phyloP scores from a whole-genome alignment of 2,888 invertebrate genomes.

The Choreutis nemorana region DNA sequence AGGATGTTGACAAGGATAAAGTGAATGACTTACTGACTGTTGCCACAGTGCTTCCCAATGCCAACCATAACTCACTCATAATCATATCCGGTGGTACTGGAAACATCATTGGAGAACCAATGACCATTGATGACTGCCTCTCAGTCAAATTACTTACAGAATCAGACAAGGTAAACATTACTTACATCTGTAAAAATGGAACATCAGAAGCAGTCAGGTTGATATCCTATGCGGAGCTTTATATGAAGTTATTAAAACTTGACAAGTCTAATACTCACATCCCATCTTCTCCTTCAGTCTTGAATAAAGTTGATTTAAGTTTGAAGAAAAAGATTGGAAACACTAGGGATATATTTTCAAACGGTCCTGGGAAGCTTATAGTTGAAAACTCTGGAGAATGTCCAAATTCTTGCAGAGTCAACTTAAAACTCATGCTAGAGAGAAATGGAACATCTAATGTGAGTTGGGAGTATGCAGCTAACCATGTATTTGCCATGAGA shows the following conservation, averaged over 20 bases:
- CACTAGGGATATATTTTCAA: constrained; percentile 64
- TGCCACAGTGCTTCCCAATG: constrained; percentile 56
- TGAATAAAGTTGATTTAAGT: constrained; percentile 60
- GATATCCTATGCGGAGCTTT: constrained; percentile 35
- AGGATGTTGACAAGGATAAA: constrained; percentile 76
- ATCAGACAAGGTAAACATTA: constrained; percentile 51
- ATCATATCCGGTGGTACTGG: constrained; percentile 77
- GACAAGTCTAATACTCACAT: constrained; percentile 27
- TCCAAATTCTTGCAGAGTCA: constrained; percentile 72
- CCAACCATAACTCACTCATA: constrained; percentile 68
- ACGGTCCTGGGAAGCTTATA: constrained; percentile 70
- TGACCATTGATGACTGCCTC: constrained; percentile 66
- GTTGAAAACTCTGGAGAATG: constrained; percentile 77
- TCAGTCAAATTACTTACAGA: constrained; percentile 65
- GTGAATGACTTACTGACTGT: constrained; percentile 74
- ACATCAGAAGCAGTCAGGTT: constrained; percentile 61
- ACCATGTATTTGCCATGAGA: constrained; percentile 74
- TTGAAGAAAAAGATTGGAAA: constrained; percentile 64
- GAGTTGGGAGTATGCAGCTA: constrained; percentile 69
- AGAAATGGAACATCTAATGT: constrained; percentile 60
- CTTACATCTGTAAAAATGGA: constrained; percentile 68
- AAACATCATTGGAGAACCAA: constrained; percentile 69
- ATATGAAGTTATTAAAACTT: constrained; percentile 36
- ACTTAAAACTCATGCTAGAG: constrained; percentile 64
- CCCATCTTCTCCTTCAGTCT: constrained; percentile 33